Evolutionary conservation across 2,888 invertebrate genomes (phyloP).

Genomic region (Drosophila tripunctata): DNA sequence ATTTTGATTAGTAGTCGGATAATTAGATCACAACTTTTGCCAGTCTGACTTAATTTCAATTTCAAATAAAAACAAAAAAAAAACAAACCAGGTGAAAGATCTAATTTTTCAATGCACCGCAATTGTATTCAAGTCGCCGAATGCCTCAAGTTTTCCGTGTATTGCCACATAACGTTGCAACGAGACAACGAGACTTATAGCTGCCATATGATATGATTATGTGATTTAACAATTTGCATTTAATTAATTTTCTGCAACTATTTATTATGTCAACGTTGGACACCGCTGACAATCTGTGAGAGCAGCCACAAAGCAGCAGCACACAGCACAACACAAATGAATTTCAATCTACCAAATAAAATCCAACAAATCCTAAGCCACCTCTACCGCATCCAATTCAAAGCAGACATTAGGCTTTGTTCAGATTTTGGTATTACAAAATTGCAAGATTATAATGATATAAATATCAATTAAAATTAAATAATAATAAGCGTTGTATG

Average conservation of each 20-base stretch:
- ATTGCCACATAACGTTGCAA: conserved; percentile 51
- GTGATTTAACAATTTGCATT: conserved; percentile 77
- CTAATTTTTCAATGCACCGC: conserved; percentile 15
- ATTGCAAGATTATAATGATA: conserved; percentile 16
- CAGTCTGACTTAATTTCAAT: conserved; percentile 38
- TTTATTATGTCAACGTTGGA: conserved; percentile 72
- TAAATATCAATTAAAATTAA: conserved; percentile 5
- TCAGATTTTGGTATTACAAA: not conserved
- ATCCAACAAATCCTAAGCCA: not conserved
- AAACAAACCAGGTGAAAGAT: conserved; percentile 28
- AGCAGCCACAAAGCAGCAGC: conserved; percentile 16
- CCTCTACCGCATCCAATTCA: conserved; percentile 48
- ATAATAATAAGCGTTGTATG: not conserved
- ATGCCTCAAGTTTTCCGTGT: conserved; percentile 60
- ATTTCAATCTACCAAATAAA: conserved; percentile 21
- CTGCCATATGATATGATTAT: conserved; percentile 77
- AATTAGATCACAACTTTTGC: conserved; percentile 52
- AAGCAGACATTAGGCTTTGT: conserved; percentile 38
- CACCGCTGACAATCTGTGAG: conserved; percentile 52
- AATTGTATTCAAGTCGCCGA: conserved; percentile 25
- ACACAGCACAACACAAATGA: conserved; percentile 20
- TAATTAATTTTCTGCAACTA: conserved; percentile 75
- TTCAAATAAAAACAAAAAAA: conserved; percentile 12
- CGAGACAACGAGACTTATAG: conserved; percentile 33
- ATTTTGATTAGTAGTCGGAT: conserved; percentile 63